These are phyloP conservation scores for Dugesia japonica DNA, from an alignment of 2,888 invertebrate species.

Conservation along the genomic window DNA sequence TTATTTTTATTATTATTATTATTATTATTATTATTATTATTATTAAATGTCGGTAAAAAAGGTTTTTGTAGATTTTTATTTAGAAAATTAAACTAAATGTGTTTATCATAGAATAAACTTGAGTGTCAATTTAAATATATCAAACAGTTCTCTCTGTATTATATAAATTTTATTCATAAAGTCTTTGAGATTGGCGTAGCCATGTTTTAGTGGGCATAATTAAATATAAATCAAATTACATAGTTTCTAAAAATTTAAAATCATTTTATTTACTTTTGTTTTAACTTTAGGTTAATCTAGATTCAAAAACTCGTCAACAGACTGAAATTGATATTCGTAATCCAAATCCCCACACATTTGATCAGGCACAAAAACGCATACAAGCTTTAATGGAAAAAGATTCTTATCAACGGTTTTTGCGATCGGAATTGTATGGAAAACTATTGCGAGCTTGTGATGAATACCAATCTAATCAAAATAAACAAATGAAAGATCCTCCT, in stretches of 20 bases:
- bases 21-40: no score
- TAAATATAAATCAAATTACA: no score
- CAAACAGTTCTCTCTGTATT: not conserved
- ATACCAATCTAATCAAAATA: not conserved
- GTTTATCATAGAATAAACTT: no score
- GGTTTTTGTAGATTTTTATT: no score
- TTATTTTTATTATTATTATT: no score
- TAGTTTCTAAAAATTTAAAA: not conserved
- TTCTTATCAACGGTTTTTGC: not conserved
- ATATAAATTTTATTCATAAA: not conserved
- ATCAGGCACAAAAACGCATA: conserved; percentile 50
- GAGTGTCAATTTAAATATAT: not conserved
- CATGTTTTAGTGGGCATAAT: no score
- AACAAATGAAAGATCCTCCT: not conserved
- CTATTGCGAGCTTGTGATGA: not conserved
- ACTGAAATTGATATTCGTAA: conserved; percentile 45
- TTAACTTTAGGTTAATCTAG: conserved; percentile 51
- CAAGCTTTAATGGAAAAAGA: conserved; percentile 14
- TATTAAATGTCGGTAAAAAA: no score
- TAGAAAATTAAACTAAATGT: no score
- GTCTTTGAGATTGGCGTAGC: no score
- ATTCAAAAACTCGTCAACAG: conserved; percentile 49
- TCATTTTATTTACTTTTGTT: not conserved
- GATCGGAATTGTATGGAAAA: conserved; percentile 6
- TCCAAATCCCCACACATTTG: conserved; percentile 50